phyloP scores from a whole-genome alignment of 2,888 invertebrate species.

The Drosophila koepferae region DNA sequence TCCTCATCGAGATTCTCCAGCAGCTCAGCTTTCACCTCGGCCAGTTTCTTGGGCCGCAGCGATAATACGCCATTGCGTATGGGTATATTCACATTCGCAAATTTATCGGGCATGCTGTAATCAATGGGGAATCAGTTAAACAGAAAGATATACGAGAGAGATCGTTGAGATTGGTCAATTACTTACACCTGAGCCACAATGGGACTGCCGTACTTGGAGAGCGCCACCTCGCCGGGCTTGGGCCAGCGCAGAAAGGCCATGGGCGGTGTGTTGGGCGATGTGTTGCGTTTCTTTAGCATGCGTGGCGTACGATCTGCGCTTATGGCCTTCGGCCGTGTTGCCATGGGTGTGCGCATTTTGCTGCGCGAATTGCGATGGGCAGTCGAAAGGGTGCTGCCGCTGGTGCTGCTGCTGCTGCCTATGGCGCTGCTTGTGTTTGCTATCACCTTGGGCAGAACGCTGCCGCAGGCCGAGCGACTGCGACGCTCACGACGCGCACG shows the following conservation, averaged over 20 bases:
- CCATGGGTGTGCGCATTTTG: slow-evolving; percentile 82
- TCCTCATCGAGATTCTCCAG: slow-evolving; percentile 80
- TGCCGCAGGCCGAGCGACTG: slow-evolving; percentile 82
- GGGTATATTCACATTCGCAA: slow-evolving; percentile 85
- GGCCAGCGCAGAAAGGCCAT: slow-evolving; percentile 84
- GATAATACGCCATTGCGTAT: slow-evolving; percentile 83
- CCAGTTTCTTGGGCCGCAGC: slow-evolving; percentile 82
- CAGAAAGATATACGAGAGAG: neutral
- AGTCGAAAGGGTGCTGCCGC: slow-evolving; percentile 9
- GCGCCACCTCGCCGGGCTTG: slow-evolving; percentile 83
- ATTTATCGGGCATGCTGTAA: slow-evolving; percentile 79
- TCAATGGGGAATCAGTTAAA: neutral
- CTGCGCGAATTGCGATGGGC: slow-evolving; percentile 71
- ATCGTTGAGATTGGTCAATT: too few species aligned
- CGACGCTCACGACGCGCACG: slow-evolving; percentile 81
- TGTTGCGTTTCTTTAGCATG: slow-evolving; percentile 18
- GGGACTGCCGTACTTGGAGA: slow-evolving; percentile 84
- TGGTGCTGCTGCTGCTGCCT: slow-evolving; percentile 52
- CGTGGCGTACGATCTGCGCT: slow-evolving; percentile 83
- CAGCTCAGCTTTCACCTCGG: slow-evolving; percentile 77
- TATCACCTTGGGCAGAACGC: slow-evolving; percentile 26
- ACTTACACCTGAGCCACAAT: slow-evolving; percentile 84
- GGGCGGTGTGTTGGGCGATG: slow-evolving; percentile 71
- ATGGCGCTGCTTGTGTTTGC: slow-evolving; percentile 39
- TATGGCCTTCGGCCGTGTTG: slow-evolving; percentile 78